These are phyloP conservation scores for Chelonoidis abingdonii DNA, from an alignment of 2,113 vertebrate species.

Conservation along the genomic window DNA sequence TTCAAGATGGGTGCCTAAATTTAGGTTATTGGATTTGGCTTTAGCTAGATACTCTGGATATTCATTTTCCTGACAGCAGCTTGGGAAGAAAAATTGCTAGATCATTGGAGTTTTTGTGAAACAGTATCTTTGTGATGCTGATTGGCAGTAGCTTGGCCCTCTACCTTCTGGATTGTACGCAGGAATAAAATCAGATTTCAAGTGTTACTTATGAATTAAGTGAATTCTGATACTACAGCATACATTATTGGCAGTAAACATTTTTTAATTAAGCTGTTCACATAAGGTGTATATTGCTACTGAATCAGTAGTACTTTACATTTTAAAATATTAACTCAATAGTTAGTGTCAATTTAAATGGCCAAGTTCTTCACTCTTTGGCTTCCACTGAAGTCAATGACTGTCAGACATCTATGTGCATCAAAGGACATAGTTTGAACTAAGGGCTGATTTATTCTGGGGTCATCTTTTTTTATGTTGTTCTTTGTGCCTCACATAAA, in stretches of 20 bases:
- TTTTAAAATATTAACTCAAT: not conserved
- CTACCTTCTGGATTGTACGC: not conserved
- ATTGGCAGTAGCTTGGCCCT: not conserved
- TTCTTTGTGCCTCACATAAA: not conserved
- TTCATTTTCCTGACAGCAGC: not conserved
- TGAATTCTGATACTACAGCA: not conserved
- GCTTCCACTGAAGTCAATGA: not conserved
- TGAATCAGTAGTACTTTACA: conserved; percentile 7
- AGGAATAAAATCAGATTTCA: not conserved
- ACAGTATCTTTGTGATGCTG: not conserved
- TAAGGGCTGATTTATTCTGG: not conserved
- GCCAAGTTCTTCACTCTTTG: not conserved
- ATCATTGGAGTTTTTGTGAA: not conserved
- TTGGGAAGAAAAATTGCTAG: not conserved
- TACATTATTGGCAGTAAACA: not conserved
- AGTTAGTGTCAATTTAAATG: conserved; percentile 2
- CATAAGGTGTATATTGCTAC: not conserved
- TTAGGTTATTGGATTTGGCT: not conserved
- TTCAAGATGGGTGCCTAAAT: not conserved
- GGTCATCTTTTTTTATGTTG: not conserved
- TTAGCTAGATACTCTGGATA: not conserved
- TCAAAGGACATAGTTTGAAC: not conserved
- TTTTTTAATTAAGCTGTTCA: conserved; percentile 15
- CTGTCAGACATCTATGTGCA: not conserved
- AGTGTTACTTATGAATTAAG: not conserved